These are phyloP conservation scores for Gopherus evgoodei DNA, from an alignment of 2,113 vertebrate species.

Conservation along the genomic window DNA sequence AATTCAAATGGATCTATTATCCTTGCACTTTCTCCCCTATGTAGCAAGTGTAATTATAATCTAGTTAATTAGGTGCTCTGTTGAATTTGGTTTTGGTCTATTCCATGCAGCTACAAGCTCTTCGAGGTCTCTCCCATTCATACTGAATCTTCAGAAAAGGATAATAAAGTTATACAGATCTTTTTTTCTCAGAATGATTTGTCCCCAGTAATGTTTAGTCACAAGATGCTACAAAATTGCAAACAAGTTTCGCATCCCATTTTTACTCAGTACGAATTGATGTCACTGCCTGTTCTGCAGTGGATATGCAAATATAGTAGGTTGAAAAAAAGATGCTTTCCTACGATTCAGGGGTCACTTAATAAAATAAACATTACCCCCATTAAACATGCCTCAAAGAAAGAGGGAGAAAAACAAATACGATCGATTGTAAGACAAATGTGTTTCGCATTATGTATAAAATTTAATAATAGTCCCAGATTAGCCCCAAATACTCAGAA, in stretches of 20 bases:
- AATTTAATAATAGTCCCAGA: neutral
- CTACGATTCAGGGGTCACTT: neutral
- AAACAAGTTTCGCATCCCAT: neutral
- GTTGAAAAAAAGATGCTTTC: neutral
- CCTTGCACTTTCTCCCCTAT: slow-evolving; percentile 54
- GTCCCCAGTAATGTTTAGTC: neutral
- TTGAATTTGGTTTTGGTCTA: slow-evolving; percentile 53
- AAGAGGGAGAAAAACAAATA: neutral
- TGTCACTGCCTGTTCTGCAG: neutral
- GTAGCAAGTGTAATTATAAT: slow-evolving; percentile 74
- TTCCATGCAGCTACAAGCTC: neutral
- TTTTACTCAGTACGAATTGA: neutral
- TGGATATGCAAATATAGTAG: neutral
- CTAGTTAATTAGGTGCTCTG: slow-evolving; percentile 74
- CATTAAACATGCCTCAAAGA: neutral
- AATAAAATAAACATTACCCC: slow-evolving; percentile 25
- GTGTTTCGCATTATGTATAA: neutral
- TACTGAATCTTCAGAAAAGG: neutral
- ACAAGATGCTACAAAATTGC: neutral
- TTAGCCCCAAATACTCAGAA: neutral
- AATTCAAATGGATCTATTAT: slow-evolving; percentile 73
- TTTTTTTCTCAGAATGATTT: neutral
- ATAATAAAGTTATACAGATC: slow-evolving; percentile 2
- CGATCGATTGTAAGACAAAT: neutral
- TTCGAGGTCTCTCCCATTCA: neutral